Conservation (phyloP, 2,113 vertebrate genomes). For the Spilogale gracilis region DNA sequence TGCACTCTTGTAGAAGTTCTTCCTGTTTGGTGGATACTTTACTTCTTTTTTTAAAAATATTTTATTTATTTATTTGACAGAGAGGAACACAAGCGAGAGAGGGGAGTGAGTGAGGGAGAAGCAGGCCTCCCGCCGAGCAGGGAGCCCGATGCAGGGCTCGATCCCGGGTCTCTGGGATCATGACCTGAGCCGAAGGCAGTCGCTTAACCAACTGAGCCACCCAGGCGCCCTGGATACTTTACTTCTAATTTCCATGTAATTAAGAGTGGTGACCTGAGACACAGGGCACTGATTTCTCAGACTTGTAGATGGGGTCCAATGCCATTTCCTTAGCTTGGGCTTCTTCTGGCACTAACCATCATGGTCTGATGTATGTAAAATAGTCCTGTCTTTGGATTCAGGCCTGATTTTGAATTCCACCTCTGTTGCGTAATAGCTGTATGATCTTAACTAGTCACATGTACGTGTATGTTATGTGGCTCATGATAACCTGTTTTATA, state of each 20-base stretch:
- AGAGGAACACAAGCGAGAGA: too few species aligned
- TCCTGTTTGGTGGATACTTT: slow-evolving; percentile 11
- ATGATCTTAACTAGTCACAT: slow-evolving; percentile 32
- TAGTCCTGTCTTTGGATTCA: neutral
- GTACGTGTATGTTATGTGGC: slow-evolving; percentile 42
- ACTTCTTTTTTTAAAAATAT: neutral
- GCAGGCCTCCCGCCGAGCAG: too few species aligned
- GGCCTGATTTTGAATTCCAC: slow-evolving; percentile 48
- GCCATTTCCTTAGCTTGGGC: slow-evolving; percentile 49
- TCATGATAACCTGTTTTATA: slow-evolving; percentile 12
- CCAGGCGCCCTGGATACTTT: neutral
- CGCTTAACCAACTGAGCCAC: too few species aligned
- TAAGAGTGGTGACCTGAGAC: neutral
- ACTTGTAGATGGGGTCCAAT: neutral
- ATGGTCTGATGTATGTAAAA: slow-evolving; percentile 21
- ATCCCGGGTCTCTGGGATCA: too few species aligned
- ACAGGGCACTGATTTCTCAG: neutral
- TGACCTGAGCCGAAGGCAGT: too few species aligned
- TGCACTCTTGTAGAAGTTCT: neutral
- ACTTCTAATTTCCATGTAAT: slow-evolving; percentile 28
- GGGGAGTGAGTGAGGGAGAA: too few species aligned
- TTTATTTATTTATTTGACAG: too few species aligned
- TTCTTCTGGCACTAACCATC: slow-evolving; percentile 42
- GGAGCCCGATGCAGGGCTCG: too few species aligned
- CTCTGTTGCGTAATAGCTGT: slow-evolving; percentile 38